Percentiles rank a stretch among this genome's conserved stretches.
These are phyloP conservation scores for Acanthochromis polyacanthus DNA, from an alignment of 2,113 vertebrate species.

Conservation along the genomic window DNA sequence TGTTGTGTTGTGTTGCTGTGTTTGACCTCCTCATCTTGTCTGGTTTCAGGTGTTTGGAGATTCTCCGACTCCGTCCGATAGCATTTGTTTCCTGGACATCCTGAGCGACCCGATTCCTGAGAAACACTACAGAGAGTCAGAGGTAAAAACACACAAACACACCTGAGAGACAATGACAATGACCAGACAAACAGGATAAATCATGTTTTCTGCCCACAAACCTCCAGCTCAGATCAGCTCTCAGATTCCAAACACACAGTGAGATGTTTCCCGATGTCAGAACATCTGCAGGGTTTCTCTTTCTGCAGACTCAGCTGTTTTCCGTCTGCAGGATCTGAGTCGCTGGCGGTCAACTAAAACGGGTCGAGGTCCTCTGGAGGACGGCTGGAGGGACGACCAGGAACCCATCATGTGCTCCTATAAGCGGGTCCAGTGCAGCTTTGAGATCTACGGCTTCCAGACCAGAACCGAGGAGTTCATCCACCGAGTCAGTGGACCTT, in stretches of 20 bases:
- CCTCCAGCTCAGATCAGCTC: no score
- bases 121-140: slow-evolving; percentile 80
- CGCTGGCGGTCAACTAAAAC: slow-evolving; percentile 85
- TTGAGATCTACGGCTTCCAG: slow-evolving; percentile 88
- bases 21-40: slow-evolving; percentile 66
- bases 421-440: slow-evolving; percentile 86
- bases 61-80: slow-evolving; percentile 74
- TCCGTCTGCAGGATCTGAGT: slow-evolving; percentile 82
- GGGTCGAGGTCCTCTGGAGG: slow-evolving; percentile 84
- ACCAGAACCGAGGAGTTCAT: slow-evolving; percentile 85
- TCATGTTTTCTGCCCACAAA: no score
- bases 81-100: slow-evolving; percentile 83
- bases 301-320: slow-evolving; percentile 70
- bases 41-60: slow-evolving; percentile 83
- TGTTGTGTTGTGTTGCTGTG: slow-evolving; percentile 25
- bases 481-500: slow-evolving; percentile 79
- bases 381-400: slow-evolving; percentile 79
- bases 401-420: slow-evolving; percentile 89
- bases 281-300: slow-evolving; percentile 6
- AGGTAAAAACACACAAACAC: slow-evolving; percentile 67
- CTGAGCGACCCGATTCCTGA: slow-evolving; percentile 84
- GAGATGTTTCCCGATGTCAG: no score
- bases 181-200: no score
- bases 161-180: no score
- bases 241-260: no score